These are phyloP conservation scores for Fregetta grallaria DNA, from an alignment of 2,113 vertebrate genomes.

Conservation along the genomic window DNA sequence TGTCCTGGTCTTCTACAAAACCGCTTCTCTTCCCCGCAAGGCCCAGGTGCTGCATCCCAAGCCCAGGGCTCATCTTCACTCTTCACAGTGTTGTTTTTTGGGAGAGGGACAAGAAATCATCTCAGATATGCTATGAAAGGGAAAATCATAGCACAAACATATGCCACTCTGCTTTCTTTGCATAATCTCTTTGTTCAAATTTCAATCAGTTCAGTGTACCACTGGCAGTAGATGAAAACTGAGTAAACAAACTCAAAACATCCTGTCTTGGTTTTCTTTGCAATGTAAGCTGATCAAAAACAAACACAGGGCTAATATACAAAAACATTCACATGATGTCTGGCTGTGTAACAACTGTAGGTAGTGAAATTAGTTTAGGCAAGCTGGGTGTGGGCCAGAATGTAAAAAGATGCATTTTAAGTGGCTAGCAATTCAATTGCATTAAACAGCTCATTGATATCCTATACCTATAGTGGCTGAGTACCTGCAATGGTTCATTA, in stretches of 20 bases:
- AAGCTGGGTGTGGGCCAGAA: slow-evolving; percentile 17
- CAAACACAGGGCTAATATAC: not conserved
- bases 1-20: not conserved
- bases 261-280: slow-evolving; percentile 20
- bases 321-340: not conserved
- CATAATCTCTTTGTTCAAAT: not conserved
- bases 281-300: slow-evolving; percentile 18
- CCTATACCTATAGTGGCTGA: not conserved
- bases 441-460: slow-evolving; percentile 30
- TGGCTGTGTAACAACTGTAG: not conserved
- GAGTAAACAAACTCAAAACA: slow-evolving; percentile 12
- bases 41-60: not conserved
- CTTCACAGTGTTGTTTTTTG: not conserved
- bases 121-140: not conserved
- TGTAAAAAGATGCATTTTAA: slow-evolving; percentile 30
- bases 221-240: not conserved
- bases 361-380: slow-evolving; percentile 32
- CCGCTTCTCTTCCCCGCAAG: accelerated
- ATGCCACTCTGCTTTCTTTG: not conserved
- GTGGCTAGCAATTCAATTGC: not conserved
- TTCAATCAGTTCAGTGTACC: not conserved
- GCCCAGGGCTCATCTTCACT: not conserved
- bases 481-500: slow-evolving; percentile 1
- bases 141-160: not conserved
- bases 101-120: not conserved